Conservation (phyloP, 2,888 invertebrate genomes). For the Harpalus rufipes region DNA sequence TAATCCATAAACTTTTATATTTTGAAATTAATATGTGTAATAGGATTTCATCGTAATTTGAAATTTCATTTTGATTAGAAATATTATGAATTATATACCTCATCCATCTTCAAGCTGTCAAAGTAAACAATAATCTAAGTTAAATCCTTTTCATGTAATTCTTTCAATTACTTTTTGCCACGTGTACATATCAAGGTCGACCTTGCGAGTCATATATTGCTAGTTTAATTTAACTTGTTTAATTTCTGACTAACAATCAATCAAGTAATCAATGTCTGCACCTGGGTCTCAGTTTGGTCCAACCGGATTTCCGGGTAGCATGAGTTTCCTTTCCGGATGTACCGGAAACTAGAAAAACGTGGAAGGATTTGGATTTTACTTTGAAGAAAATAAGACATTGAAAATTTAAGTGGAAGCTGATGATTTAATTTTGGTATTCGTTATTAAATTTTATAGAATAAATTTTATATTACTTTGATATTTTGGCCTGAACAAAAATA, state of each 20-base stretch:
- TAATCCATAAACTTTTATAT: too few species aligned
- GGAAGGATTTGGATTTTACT: neutral
- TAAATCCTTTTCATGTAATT: neutral
- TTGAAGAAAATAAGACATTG: neutral
- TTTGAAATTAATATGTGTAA: too few species aligned
- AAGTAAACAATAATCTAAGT: slow-evolving; percentile 9
- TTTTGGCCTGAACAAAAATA: too few species aligned
- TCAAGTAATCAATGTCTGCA: slow-evolving; percentile 18
- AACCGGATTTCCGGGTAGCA: slow-evolving; percentile 16
- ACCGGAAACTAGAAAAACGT: neutral
- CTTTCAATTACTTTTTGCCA: neutral
- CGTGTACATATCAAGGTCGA: neutral
- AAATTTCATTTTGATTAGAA: neutral
- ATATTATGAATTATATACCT: neutral
- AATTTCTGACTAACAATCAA: slow-evolving; percentile 21
- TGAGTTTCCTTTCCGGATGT: neutral
- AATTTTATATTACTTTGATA: too few species aligned
- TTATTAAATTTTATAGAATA: too few species aligned
- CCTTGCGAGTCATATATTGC: slow-evolving; percentile 24
- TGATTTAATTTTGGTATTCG: too few species aligned
- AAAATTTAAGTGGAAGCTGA: neutral
- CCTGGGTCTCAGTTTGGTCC: neutral
- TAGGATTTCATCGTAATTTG: too few species aligned
- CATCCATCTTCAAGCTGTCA: neutral
- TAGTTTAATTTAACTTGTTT: slow-evolving; percentile 42